Conservation (phyloP, 92 coral and sea anemone genomes). For the Zoanthus gigantus region DNA sequence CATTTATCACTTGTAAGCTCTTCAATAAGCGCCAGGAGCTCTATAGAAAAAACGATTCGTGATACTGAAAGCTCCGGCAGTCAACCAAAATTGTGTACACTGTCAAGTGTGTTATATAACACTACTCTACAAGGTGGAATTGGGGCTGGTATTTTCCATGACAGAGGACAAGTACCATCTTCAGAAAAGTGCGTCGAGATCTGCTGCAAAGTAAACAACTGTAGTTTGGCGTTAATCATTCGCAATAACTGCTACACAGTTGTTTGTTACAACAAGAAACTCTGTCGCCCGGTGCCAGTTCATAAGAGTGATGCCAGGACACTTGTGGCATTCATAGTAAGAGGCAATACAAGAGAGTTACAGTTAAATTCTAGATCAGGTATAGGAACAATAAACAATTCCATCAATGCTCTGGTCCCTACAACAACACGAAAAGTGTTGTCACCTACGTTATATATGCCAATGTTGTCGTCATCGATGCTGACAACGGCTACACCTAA, state of each 20-base stretch:
- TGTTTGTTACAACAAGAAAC: slow-evolving; percentile 77
- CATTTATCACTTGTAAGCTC: background rate
- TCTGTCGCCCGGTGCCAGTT: slow-evolving; percentile 70
- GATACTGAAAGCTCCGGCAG: background rate
- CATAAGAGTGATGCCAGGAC: slow-evolving; percentile 55
- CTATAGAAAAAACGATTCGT: background rate
- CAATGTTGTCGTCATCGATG: background rate
- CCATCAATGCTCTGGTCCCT: background rate
- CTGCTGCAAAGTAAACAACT: slow-evolving; percentile 72
- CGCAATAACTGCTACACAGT: slow-evolving; percentile 81
- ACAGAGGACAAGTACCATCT: slow-evolving; percentile 69
- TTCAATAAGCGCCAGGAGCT: background rate
- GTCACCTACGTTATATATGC: background rate
- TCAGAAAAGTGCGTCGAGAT: slow-evolving; percentile 64
- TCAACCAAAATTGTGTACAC: slow-evolving; percentile 35
- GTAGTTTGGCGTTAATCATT: slow-evolving; percentile 80
- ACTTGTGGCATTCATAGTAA: slow-evolving; percentile 61
- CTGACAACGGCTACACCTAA: background rate
- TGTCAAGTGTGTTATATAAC: slow-evolving; percentile 47
- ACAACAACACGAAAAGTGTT: background rate
- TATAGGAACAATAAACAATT: background rate
- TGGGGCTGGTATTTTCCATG: slow-evolving; percentile 79
- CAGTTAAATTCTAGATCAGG: background rate
- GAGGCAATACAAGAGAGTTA: background rate
- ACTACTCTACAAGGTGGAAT: slow-evolving; percentile 83